Evolutionary conservation across 2,113 vertebrate species (phyloP), one percentile per base, ranked within the genome.

Genomic region (Colaptes auratus): DNA sequence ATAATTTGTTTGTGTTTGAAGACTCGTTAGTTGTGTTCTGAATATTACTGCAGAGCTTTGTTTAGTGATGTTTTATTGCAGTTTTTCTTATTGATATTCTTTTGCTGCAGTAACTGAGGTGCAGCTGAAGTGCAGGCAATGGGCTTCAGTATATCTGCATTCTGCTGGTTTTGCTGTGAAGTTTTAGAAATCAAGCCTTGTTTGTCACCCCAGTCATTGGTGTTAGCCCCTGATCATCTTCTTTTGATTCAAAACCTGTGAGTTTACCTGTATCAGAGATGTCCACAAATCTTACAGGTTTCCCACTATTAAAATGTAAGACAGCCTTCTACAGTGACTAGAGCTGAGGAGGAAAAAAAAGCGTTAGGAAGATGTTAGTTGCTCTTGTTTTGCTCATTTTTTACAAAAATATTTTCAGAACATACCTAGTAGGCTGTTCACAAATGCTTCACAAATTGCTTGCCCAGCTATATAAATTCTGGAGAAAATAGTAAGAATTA

Each of bases 401-500:
- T 31, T 7, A 16, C 6, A 44, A 44, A 9, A 39, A 61, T 20
- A 13, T 73, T 92, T 91, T 76, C 44, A 84, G 44, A 65, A 23
- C 9, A 21, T 79, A 92, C 9, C 48, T 87, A 70, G 10, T 61
- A 88, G 53, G 10, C 33, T 82, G 23, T 48, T 77, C n/a, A n/a
- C n/a, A n/a, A n/a, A n/a, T 76, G 7, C n/a, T 85, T 93, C 82
- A 74, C 39, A 94, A 80, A 89, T 89, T 80, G 36, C 81, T 93
- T 70, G 44, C 87, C 82, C 82, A 81, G 33, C 36, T 89, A 72
- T 80, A 81, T 77, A 92, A 93, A 89, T 86, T 74, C 28, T 77
- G n/a, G 36, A 87, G 61, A 89, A 96, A 96, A 92, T 88, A 96
- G 46, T 89, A 94, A 82, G 82, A 92, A 96, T 95, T 92, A 92